Conservation (phyloP, 2,888 invertebrate genomes). For the Steinernema hermaphroditum region DNA sequence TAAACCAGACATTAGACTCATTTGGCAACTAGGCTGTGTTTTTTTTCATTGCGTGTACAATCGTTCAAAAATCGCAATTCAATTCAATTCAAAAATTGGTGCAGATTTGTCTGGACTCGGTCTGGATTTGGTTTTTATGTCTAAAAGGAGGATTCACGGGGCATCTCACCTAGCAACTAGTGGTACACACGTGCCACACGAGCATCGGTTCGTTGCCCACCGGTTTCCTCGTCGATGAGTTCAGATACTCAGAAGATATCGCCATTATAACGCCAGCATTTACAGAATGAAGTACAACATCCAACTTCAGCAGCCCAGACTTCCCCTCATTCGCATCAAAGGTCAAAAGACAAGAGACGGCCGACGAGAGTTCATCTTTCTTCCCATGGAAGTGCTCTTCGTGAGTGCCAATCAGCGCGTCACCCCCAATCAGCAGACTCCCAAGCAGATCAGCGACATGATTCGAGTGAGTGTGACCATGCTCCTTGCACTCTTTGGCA, state of each 20-base stretch:
- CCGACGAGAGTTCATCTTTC: constrained; percentile 36
- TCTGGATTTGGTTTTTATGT: too few species aligned
- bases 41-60: too few species aligned
- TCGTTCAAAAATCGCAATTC: too few species aligned
- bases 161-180: too few species aligned
- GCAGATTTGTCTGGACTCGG: neutral
- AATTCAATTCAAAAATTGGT: neutral
- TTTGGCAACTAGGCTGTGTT: too few species aligned
- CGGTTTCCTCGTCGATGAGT: too few species aligned
- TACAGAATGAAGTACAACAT: constrained; percentile 33
- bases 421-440: constrained; percentile 44
- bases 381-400: constrained; percentile 44
- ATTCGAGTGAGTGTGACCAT: constrained; percentile 35
- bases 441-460: constrained; percentile 38
- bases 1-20: too few species aligned
- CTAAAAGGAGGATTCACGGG: too few species aligned
- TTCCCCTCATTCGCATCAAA: constrained; percentile 40
- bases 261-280: too few species aligned
- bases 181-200: too few species aligned
- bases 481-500: neutral
- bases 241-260: too few species aligned
- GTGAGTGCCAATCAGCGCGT: constrained; percentile 49
- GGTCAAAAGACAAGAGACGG: neutral
- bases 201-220: too few species aligned
- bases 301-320: constrained; percentile 33